A percentile compares a stretch with the other conserved stretches of the same genome.
Conservation (phyloP, 2,113 vertebrate species). For the Epinephelus moara region DNA sequence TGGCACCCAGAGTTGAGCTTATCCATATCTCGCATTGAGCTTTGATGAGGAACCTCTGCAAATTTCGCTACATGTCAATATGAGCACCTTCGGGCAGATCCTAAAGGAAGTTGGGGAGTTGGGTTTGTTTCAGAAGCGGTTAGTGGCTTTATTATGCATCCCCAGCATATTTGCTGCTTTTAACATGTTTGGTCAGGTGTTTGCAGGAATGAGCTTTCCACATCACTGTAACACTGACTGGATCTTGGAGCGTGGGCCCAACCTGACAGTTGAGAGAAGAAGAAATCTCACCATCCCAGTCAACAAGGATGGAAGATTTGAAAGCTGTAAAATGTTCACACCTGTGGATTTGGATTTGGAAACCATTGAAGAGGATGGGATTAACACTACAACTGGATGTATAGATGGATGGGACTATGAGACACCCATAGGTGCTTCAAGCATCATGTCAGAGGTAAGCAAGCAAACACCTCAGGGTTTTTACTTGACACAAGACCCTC, state of each 20-base stretch:
- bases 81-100: conserved; percentile 84
- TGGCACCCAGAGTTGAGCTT: neutral
- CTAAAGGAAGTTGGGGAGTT: conserved; percentile 87
- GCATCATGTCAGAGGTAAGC: conserved; percentile 82
- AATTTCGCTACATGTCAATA: conserved; percentile 37
- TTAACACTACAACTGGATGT: conserved; percentile 86
- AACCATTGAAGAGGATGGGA: conserved; percentile 80
- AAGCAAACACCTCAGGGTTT: neutral
- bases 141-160: conserved; percentile 82
- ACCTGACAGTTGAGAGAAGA: conserved; percentile 82
- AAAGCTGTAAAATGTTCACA: conserved; percentile 88
- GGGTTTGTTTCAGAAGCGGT: conserved; percentile 86
- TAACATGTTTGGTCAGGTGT: conserved; percentile 89
- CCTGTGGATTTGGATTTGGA: conserved; percentile 82
- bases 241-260: conserved; percentile 80
- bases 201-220: conserved; percentile 71
- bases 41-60: neutral
- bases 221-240: conserved; percentile 85
- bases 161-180: conserved; percentile 81
- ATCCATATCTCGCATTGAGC: no score
- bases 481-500: no score
- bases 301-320: conserved; percentile 66
- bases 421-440: conserved; percentile 67
- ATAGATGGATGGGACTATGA: conserved; percentile 84
- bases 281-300: conserved; percentile 86